phyloP scores from a whole-genome alignment of 2,113 vertebrate genomes.

The Cygnus atratus region DNA sequence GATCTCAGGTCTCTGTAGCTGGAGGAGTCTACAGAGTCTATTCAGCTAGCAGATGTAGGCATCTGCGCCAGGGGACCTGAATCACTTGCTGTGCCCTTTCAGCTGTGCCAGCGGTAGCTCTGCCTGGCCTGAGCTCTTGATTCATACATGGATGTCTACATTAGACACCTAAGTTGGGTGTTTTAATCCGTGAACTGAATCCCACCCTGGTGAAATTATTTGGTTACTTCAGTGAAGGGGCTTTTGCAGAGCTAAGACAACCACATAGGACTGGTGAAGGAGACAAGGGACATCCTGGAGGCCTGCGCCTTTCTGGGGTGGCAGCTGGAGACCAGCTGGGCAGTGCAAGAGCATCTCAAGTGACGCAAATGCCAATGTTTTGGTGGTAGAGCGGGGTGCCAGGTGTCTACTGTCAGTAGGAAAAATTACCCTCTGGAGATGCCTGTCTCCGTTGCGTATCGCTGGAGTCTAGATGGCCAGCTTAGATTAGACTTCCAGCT shows the following conservation, averaged over 20 bases:
- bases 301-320: neutral
- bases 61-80: neutral
- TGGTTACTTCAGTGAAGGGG: neutral
- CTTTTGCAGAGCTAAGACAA: neutral
- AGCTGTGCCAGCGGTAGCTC: neutral
- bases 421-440: neutral
- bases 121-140: neutral
- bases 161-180: neutral
- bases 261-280: accelerated
- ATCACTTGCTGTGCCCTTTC: neutral
- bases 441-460: accelerated
- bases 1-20: neutral
- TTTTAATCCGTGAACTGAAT: neutral
- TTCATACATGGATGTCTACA: accelerated
- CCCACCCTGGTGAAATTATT: too few species aligned
- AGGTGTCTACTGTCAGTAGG: neutral
- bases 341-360: neutral
- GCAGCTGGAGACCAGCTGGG: neutral
- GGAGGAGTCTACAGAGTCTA: neutral
- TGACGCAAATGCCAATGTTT: neutral
- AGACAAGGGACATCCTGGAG: neutral
- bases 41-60: neutral
- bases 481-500: neutral
- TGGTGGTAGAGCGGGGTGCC: neutral
- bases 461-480: neutral